Evolutionary conservation across 2,797 vertebrate species (phyloP).

Genomic region (Sibirionetta formosa): DNA sequence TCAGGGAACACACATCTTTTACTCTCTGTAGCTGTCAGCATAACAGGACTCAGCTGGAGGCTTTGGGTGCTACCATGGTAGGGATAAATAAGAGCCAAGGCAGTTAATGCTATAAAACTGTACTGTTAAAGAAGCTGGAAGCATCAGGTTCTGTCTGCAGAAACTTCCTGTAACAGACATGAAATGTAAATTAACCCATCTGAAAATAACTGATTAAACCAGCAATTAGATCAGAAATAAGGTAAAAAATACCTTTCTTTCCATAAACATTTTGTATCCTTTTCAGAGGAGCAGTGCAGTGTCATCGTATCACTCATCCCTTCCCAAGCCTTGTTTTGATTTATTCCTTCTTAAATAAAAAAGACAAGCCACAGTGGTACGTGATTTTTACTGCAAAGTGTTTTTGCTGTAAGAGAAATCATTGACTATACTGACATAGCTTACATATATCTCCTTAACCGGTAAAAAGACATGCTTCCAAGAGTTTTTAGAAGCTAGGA

Average conservation of each 20-base stretch:
- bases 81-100: background rate
- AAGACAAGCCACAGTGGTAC: background rate
- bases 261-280: background rate
- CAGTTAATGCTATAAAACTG: background rate
- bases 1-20: background rate
- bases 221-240: slow-evolving; percentile 10
- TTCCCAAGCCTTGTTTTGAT: slow-evolving; percentile 13
- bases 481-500: slow-evolving; percentile 5
- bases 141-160: background rate
- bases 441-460: background rate
- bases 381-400: slow-evolving; percentile 3
- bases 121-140: background rate
- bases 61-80: background rate
- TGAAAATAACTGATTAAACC: slow-evolving; percentile 20
- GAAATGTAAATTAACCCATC: slow-evolving; percentile 1
- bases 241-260: background rate
- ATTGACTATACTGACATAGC: background rate
- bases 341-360: slow-evolving; percentile 25
- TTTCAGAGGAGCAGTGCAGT: background rate
- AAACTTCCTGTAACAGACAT: background rate
- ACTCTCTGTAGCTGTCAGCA: accelerated
- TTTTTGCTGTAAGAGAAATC: slow-evolving; percentile 33
- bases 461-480: background rate
- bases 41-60: background rate
- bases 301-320: background rate